Percentiles rank a stretch among this genome's conserved stretches.
Evolutionary conservation across 2,888 invertebrate species (phyloP).

Genomic region (Hartigia nigra): DNA sequence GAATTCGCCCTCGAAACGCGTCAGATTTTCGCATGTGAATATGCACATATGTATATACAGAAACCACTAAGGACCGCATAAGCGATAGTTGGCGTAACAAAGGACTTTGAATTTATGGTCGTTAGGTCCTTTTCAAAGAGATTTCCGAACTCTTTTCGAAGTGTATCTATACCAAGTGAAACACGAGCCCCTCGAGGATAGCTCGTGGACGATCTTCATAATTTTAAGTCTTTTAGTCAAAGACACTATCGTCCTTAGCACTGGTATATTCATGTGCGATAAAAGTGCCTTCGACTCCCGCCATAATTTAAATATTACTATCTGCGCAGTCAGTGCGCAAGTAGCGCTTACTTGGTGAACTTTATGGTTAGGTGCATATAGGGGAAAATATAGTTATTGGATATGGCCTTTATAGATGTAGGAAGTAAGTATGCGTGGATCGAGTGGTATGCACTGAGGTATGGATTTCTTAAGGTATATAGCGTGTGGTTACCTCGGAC

Average conservation of each 20-base stretch:
- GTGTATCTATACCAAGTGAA: background rate
- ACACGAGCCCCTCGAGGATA: background rate
- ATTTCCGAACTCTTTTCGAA: background rate
- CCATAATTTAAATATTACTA: background rate
- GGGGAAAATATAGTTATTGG: background rate
- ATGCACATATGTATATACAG: background rate
- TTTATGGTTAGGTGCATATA: background rate
- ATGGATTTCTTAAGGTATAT: background rate
- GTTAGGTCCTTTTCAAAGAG: background rate
- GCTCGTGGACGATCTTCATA: background rate
- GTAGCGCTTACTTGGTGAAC: background rate
- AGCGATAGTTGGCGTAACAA: background rate
- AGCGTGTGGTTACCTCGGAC: background rate
- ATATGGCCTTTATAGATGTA: background rate
- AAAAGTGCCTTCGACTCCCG: background rate
- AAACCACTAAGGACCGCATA: background rate
- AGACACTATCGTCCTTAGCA: background rate
- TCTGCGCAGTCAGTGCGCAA: background rate
- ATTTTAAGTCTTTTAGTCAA: background rate
- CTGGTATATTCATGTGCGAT: background rate
- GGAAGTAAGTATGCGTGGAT: background rate
- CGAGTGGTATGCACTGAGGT: background rate
- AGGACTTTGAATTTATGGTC: background rate
- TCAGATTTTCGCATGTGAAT: background rate
- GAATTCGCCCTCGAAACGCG: background rate